Percentiles rank a stretch among this genome's conserved stretches.
These are phyloP conservation scores for Sebastiscus albofasciatus DNA, from an alignment of 2,797 vertebrate genomes.

Conservation along the genomic window DNA sequence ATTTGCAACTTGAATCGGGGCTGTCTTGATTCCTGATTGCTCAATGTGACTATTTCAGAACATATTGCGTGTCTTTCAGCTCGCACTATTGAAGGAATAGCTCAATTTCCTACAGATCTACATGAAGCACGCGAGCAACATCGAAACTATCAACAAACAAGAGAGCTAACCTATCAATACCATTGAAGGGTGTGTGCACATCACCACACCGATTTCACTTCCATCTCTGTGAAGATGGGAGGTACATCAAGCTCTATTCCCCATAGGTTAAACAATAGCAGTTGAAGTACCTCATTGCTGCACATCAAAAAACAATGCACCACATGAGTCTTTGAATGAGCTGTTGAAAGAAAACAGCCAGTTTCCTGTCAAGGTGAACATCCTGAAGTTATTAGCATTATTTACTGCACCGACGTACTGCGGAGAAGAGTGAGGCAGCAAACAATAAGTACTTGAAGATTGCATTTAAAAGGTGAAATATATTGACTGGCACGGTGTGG, in stretches of 20 bases:
- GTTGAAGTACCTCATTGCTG: conserved; percentile 69
- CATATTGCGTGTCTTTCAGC: conserved; percentile 13
- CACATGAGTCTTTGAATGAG: conserved; percentile 64
- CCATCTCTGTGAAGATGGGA: conserved; percentile 63
- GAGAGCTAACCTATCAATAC: conserved; percentile 65
- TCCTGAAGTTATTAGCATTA: conserved; percentile 77
- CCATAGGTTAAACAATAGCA: conserved; percentile 77
- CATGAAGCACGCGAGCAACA: conserved; percentile 49
- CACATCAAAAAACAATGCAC: conserved; percentile 74
- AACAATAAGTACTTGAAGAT: conserved; percentile 59
- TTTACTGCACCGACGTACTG: conserved; percentile 71
- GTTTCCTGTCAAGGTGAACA: conserved; percentile 78
- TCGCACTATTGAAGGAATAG: conserved; percentile 32
- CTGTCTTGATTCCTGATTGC: conserved; percentile 29
- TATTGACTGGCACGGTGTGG: conserved; percentile 54
- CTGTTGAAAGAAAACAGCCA: conserved; percentile 73
- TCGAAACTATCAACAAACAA: conserved; percentile 56
- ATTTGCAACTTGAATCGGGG: conserved; percentile 30
- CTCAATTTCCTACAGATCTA: conserved; percentile 47
- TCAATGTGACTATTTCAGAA: conserved; percentile 38
- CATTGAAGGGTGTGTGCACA: conserved; percentile 48
- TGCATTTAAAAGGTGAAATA: conserved; percentile 74
- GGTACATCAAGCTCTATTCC: conserved; percentile 71
- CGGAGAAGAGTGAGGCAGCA: conserved; percentile 41
- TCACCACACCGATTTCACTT: conserved; percentile 54